Evolutionary conservation across 1,140 invertebrate species (phyloP), one percentile per base, ranked within the genome.

Genomic region (Copidosoma floridanum): DNA sequence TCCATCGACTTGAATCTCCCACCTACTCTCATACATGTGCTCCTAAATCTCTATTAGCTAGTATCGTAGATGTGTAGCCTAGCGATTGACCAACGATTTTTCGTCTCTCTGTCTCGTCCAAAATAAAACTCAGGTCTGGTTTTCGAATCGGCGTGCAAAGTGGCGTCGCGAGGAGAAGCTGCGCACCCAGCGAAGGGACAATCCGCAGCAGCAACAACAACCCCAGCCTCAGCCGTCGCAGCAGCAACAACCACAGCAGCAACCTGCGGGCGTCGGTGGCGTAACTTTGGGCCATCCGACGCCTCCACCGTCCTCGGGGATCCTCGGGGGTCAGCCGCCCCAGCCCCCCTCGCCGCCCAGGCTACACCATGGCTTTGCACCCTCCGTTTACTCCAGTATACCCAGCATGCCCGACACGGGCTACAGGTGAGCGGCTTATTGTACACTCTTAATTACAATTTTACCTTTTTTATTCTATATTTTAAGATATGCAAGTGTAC

Each of bases 111-210:
- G 29, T 32, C 76, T 68, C 76, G 70, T 66, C 77, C 71, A 69
- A 75, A 74, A 79, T 57, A 53, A 63, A 80, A 81, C 82, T 70
- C 82, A 96, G 92, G 94, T 97, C 27, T 99, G 97, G 96, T 99
- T 98, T 82, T 97, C 94, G 43, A 99, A 99, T 82, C 87, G 97
- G 51, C 86, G 97, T 47, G 97, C 97, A 62, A 99, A 99, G 84
- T 99, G 95, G 95, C 86, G 97, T 44, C 85, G 97, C 4, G 97
- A 99, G 77, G 97, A 99, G 76, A 99, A 99, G 77, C 82, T 98
- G 29, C 85, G 95, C 27, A 95, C 93, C 69, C 94, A 97, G 78
- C 77, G 93, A 54, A 80, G 86, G 65, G 81, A 79, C 61, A 79
- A 76, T 59, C 71, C 77, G 26, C 74, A 75, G 50, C 69, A 72